Percentiles rank a stretch among this genome's conserved stretches.
These are phyloP conservation scores for Eugnorisma glareosa DNA, from an alignment of 2,888 invertebrate species.

Conservation along the genomic window DNA sequence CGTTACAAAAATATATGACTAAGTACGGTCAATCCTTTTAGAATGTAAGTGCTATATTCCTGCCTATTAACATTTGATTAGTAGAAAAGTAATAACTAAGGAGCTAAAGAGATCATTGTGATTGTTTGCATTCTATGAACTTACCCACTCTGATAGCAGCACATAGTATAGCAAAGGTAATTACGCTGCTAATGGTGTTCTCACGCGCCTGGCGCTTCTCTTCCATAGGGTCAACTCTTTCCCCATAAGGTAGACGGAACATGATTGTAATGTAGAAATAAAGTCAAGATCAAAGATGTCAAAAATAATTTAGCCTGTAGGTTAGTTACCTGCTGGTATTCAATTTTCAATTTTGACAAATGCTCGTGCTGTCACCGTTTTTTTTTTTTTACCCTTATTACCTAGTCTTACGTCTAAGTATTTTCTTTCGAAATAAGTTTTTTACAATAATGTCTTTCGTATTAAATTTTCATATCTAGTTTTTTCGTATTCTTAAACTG, in stretches of 20 bases:
- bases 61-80: neutral
- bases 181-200: constrained; percentile 86
- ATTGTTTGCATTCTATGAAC: constrained; percentile 48
- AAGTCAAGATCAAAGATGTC: constrained; percentile 31
- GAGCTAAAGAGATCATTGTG: neutral
- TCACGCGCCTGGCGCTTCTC: constrained; percentile 88
- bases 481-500: too few relatives aligned
- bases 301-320: constrained; percentile 11
- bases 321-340: constrained; percentile 17
- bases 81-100: neutral
- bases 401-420: too few relatives aligned
- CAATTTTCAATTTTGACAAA: constrained; percentile 3
- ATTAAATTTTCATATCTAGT: too few relatives aligned
- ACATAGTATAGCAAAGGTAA: constrained; percentile 87
- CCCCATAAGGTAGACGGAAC: constrained; percentile 88
- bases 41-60: neutral
- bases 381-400: too few relatives aligned
- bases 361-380: too few relatives aligned
- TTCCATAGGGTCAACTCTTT: constrained; percentile 87
- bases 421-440: too few relatives aligned
- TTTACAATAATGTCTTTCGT: too few relatives aligned
- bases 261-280: constrained; percentile 68
- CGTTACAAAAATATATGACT: neutral
- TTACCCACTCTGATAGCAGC: constrained; percentile 86
- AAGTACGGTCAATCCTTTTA: neutral